A percentile compares a stretch with the other conserved stretches of the same genome.
These are phyloP conservation scores for Cacatua alba DNA, from an alignment of 2,113 vertebrate species.

Conservation along the genomic window DNA sequence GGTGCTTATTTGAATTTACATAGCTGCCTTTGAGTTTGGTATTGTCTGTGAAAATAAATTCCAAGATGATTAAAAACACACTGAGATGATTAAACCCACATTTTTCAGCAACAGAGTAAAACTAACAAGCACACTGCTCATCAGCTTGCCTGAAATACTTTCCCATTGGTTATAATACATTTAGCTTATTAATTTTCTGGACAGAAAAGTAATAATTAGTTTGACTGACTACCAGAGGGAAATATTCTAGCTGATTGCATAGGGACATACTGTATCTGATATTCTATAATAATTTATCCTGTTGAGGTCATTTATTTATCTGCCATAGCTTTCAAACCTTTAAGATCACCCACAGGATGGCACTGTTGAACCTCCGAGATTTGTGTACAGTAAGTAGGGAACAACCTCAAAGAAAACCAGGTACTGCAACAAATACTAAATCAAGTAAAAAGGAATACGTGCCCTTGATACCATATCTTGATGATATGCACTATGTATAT, in stretches of 20 bases:
- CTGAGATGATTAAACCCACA: conserved; percentile 41
- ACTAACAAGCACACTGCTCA: conserved; percentile 8
- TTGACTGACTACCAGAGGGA: conserved; percentile 46
- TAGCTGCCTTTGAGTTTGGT: conserved; percentile 27
- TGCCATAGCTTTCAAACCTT: neutral
- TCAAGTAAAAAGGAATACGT: neutral
- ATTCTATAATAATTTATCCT: neutral
- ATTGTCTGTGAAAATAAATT: conserved; percentile 15
- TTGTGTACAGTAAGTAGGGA: neutral
- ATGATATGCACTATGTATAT: accelerated
- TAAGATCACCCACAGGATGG: conserved; percentile 72
- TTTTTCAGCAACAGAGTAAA: neutral
- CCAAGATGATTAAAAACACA: conserved; percentile 32
- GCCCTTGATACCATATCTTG: neutral
- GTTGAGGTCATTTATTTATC: conserved; percentile 4
- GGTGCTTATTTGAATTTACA: neutral
- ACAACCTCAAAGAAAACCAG: neutral
- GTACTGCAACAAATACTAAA: neutral
- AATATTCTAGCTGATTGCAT: neutral
- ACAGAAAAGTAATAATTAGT: conserved; percentile 60
- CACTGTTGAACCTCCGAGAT: conserved; percentile 65
- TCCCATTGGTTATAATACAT: neutral
- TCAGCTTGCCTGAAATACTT: conserved; percentile 15
- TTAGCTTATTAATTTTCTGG: conserved; percentile 58
- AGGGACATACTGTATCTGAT: neutral